Percentiles rank a stretch among this genome's conserved stretches.
phyloP scores from a whole-genome alignment of 2,888 invertebrate species.

The Clanis bilineata region DNA sequence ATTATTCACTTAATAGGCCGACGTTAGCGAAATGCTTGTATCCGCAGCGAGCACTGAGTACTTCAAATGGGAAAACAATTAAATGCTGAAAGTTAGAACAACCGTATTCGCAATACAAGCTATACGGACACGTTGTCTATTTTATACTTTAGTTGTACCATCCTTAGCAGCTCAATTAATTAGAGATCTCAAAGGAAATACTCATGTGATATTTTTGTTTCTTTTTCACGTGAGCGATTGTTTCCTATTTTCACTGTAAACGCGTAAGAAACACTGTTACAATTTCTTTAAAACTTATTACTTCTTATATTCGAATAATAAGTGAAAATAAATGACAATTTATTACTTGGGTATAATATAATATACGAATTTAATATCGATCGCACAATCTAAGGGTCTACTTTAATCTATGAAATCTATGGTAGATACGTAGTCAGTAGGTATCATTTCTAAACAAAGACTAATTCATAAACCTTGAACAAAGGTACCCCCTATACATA shows the following conservation, averaged over 20 bases:
- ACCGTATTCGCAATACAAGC: slow-evolving; percentile 16
- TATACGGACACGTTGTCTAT: neutral
- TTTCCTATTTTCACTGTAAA: neutral
- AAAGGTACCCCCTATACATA: too few relatives aligned
- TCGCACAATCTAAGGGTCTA: too few relatives aligned
- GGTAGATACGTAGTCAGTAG: too few relatives aligned
- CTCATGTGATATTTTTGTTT: neutral
- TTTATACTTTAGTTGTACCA: slow-evolving; percentile 2
- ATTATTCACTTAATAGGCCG: slow-evolving; percentile 50
- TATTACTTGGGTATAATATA: too few relatives aligned
- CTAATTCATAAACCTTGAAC: too few relatives aligned
- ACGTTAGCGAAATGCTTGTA: slow-evolving; percentile 40
- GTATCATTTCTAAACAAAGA: too few relatives aligned
- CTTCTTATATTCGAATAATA: too few relatives aligned
- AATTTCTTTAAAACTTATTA: too few relatives aligned
- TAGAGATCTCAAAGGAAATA: slow-evolving; percentile 10
- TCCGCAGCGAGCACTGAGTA: slow-evolving; percentile 25
- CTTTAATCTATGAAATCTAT: too few relatives aligned
- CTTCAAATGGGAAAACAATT: slow-evolving; percentile 58
- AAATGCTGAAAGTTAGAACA: slow-evolving; percentile 28
- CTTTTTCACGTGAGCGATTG: neutral
- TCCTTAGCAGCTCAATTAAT: slow-evolving; percentile 5
- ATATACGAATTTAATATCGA: too few relatives aligned
- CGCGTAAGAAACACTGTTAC: neutral
- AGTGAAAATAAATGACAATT: too few relatives aligned